A percentile compares a stretch with the other conserved stretches of the same genome.
phyloP scores from a whole-genome alignment of 1,140 invertebrate genomes.

The Drosophila rhopaloa region DNA sequence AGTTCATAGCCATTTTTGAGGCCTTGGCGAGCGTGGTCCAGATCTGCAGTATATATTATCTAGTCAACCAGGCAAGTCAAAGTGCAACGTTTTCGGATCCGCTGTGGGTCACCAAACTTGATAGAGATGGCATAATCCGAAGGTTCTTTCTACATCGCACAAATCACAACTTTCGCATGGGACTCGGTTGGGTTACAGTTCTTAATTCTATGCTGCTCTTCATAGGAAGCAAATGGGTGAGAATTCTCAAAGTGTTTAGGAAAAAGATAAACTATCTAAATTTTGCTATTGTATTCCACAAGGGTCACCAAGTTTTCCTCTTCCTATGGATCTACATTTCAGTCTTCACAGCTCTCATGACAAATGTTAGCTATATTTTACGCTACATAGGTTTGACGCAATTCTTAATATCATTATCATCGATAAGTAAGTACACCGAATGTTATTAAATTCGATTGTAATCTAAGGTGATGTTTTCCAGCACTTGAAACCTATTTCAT shows the following conservation, averaged over 20 bases:
- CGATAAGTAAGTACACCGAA: not conserved
- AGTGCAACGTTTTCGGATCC: not conserved
- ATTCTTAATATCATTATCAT: not conserved
- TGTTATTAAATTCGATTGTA: no score
- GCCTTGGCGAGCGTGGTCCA: conserved; percentile 15
- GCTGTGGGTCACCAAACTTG: conserved; percentile 1
- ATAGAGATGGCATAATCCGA: not conserved
- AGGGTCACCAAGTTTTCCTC: conserved; percentile 24
- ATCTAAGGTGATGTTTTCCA: not conserved
- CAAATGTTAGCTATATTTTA: conserved; percentile 3
- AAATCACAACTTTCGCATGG: conserved; percentile 6
- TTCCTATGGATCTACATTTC: conserved; percentile 37
- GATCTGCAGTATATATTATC: conserved; percentile 7
- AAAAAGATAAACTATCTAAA: no score
- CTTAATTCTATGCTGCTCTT: conserved; percentile 16
- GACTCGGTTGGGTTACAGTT: conserved; percentile 5
- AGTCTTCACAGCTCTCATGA: not conserved
- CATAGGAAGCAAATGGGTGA: conserved; percentile 38
- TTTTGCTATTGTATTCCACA: not conserved
- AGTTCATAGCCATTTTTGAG: conserved; percentile 35
- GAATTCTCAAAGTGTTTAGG: not conserved
- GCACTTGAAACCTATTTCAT: conserved; percentile 40
- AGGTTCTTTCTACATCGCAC: not conserved
- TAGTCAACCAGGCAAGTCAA: not conserved
- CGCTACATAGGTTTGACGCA: not conserved